These are phyloP conservation scores for Sarcophaga variegata DNA, from an alignment of 2,888 invertebrate genomes.

Conservation along the genomic window DNA sequence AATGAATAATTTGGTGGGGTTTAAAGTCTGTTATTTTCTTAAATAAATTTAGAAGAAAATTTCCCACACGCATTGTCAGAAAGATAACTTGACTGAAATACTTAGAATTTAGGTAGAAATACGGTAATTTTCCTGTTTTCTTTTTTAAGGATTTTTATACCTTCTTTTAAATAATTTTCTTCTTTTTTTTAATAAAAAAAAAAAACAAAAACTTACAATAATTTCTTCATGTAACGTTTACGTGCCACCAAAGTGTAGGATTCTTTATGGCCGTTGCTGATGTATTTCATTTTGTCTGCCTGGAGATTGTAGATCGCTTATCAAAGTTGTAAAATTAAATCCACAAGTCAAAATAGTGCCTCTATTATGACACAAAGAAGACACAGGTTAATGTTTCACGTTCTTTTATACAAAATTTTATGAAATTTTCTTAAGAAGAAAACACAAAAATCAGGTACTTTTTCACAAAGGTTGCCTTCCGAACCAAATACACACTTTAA, in stretches of 20 bases:
- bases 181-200: background rate
- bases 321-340: constrained; percentile 34
- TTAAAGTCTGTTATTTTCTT: too few species aligned
- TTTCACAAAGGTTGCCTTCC: background rate
- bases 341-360: constrained; percentile 26
- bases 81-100: too few species aligned
- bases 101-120: too few species aligned
- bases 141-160: background rate
- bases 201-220: constrained; percentile 77
- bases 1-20: too few species aligned
- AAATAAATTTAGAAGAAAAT: too few species aligned
- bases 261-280: constrained; percentile 79
- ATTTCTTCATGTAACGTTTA: constrained; percentile 81
- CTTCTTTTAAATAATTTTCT: background rate
- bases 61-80: too few species aligned
- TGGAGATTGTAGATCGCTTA: background rate
- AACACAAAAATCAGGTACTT: constrained; percentile 65
- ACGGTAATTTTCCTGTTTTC: too few species aligned
- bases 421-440: constrained; percentile 21
- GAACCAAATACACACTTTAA: background rate
- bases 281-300: constrained; percentile 79
- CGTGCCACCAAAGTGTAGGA: constrained; percentile 81
- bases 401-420: constrained; percentile 25
- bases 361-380: constrained; percentile 8
- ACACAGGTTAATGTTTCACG: constrained; percentile 21